A percentile compares a stretch with the other conserved stretches of the same genome.
Evolutionary conservation across 2,113 vertebrate species (phyloP).

Genomic region (Danio rerio): GRCz12tu NC_133178.1:407501-408000

Average conservation of each 20-base stretch:
- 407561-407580: slow-evolving; percentile 97
- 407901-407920: slow-evolving; percentile 85
- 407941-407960: slow-evolving; percentile 91
- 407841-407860: neutral
- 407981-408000: slow-evolving; percentile 98
- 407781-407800: slow-evolving; percentile 38
- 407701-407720: slow-evolving; percentile 95
- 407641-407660: slow-evolving; percentile 66
- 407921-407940: slow-evolving; percentile 92
- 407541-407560: slow-evolving; percentile 96
- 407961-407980: slow-evolving; percentile 93
- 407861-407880: slow-evolving; percentile 89
- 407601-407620: slow-evolving; percentile 95
- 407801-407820: no score
- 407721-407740: slow-evolving; percentile 94
- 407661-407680: slow-evolving; percentile 73
- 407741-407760: slow-evolving; percentile 96
- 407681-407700: slow-evolving; percentile 77
- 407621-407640: slow-evolving; percentile 78
- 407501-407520: slow-evolving; percentile 90
- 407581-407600: slow-evolving; percentile 99
- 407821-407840: neutral
- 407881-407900: slow-evolving; percentile 91
- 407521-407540: slow-evolving; percentile 96
- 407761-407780: slow-evolving; percentile 95